Evolutionary conservation across 2,888 invertebrate species (phyloP).

Genomic region (Eilema sororculum): DNA sequence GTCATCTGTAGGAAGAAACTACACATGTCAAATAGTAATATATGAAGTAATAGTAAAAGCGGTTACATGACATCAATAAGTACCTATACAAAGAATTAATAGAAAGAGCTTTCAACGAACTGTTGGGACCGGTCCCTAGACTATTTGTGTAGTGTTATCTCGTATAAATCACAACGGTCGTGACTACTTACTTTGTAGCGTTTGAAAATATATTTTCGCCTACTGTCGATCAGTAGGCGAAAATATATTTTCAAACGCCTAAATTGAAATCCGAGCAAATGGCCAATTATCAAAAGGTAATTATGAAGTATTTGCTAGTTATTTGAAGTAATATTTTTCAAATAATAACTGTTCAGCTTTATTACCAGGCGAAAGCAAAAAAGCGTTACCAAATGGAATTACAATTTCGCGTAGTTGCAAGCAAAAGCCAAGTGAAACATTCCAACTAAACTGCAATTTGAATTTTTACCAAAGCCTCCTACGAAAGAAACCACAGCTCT

Average conservation of each 20-base stretch:
- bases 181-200: too few species aligned
- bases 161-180: constrained; percentile 46
- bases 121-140: constrained; percentile 48
- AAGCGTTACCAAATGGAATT: background rate
- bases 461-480: too few species aligned
- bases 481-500: background rate
- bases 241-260: constrained; percentile 56
- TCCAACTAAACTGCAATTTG: too few species aligned
- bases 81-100: constrained; percentile 52
- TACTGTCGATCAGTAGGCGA: constrained; percentile 42
- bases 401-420: background rate
- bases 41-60: background rate
- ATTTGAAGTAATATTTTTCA: constrained; percentile 28
- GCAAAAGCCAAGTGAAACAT: background rate
- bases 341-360: constrained; percentile 13
- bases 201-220: too few species aligned
- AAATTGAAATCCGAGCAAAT: constrained; percentile 38
- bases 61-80: constrained; percentile 45
- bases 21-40: too few species aligned
- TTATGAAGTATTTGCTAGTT: too few species aligned
- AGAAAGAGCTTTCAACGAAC: constrained; percentile 46
- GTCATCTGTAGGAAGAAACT: too few species aligned
- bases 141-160: constrained; percentile 48
- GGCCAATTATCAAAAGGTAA: background rate
- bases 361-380: too few species aligned